phyloP scores from a whole-genome alignment of 2,888 invertebrate genomes.

The Stenurella melanura region DNA sequence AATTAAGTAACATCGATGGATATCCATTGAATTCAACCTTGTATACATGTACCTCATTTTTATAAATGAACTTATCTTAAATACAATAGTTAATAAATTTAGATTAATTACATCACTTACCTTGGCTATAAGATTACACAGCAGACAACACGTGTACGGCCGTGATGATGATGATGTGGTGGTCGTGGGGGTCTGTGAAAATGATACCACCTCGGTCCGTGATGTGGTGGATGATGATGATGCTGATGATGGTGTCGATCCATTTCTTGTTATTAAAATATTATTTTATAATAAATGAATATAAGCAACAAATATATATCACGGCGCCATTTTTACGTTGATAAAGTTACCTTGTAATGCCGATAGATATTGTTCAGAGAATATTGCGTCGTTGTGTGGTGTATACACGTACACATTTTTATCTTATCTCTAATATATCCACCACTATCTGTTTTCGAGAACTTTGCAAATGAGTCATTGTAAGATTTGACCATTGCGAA shows the following conservation, averaged over 20 bases:
- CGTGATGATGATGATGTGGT: neutral
- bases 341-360: neutral
- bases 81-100: too few relatives aligned
- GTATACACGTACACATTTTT: neutral
- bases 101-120: neutral
- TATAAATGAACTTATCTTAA: too few relatives aligned
- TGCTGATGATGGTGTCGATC: neutral
- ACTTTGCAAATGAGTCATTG: too few relatives aligned
- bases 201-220: neutral
- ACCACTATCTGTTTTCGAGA: neutral
- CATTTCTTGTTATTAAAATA: neutral
- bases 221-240: neutral
- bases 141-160: neutral
- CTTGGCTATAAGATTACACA: neutral
- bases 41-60: too few relatives aligned
- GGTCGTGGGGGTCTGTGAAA: neutral
- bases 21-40: too few relatives aligned
- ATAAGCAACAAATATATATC: neutral
- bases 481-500: too few relatives aligned
- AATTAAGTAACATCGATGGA: too few relatives aligned
- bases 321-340: neutral
- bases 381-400: neutral
- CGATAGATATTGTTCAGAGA: neutral
- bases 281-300: neutral
- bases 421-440: neutral